Conservation (phyloP, 2,797 vertebrate genomes). For the Platyrinchus mystaceus region DNA sequence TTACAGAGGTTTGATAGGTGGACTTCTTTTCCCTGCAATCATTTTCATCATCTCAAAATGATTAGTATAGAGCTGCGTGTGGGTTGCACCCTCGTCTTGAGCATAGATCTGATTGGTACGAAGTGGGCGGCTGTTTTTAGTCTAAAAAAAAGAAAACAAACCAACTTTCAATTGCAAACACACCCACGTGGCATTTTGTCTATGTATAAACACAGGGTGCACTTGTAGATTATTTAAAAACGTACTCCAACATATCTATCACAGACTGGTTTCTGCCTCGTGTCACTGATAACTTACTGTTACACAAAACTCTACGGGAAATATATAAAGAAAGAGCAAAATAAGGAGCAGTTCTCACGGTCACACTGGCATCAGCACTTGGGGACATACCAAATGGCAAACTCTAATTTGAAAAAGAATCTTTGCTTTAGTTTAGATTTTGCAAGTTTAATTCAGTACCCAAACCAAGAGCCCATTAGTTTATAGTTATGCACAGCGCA, state of each 20-base stretch:
- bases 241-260: conserved; percentile 53
- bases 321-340: conserved; percentile 52
- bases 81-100: conserved; percentile 90
- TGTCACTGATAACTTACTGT: conserved; percentile 59
- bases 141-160: conserved; percentile 74
- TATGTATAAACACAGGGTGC: conserved; percentile 8
- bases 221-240: conserved; percentile 48
- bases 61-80: conserved; percentile 90
- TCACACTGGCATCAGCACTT: conserved; percentile 64
- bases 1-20: conserved; percentile 93
- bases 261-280: conserved; percentile 61
- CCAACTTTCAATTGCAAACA: conserved; percentile 1
- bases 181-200: not conserved
- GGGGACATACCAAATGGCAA: conserved; percentile 57
- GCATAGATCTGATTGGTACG: conserved; percentile 93
- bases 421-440: conserved; percentile 62
- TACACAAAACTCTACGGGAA: conserved; percentile 62
- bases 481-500: conserved; percentile 36
- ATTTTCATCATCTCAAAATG: conserved; percentile 94
- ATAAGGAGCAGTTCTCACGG: conserved; percentile 56
- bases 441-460: conserved; percentile 55
- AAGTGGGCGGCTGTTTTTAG: conserved; percentile 91
- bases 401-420: conserved; percentile 64
- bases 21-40: conserved; percentile 92
- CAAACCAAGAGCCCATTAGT: conserved; percentile 59